Evolutionary conservation across 2,797 vertebrate genomes (phyloP).

Genomic region (Sus cebifrons): DNA sequence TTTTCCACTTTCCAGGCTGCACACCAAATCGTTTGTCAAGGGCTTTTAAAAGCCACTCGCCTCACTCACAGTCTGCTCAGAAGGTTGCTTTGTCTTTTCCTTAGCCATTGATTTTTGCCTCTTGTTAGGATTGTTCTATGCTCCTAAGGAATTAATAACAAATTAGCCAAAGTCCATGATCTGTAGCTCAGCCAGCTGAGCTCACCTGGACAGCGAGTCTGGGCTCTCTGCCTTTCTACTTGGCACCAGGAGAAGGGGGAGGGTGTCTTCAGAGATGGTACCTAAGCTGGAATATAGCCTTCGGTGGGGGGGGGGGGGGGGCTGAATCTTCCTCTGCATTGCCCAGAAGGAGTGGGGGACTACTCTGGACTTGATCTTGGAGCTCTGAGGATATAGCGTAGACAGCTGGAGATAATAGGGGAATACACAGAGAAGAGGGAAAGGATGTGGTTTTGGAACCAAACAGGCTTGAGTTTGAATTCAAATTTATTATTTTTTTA

Average conservation of each 20-base stretch:
- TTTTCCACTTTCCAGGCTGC: slow-evolving; percentile 21
- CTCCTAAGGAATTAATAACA: slow-evolving; percentile 77
- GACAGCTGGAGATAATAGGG: neutral
- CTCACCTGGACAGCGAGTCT: neutral
- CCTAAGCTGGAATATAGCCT: neutral
- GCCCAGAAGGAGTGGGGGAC: neutral
- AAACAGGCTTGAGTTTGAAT: slow-evolving; percentile 22
- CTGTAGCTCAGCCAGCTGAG: neutral
- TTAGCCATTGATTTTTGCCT: slow-evolving; percentile 77
- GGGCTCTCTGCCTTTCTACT: slow-evolving; percentile 19
- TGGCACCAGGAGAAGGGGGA: accelerated
- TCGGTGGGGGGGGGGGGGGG: too few species aligned
- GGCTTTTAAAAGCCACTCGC: slow-evolving; percentile 72
- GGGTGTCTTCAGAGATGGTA: too few species aligned
- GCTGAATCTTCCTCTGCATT: neutral
- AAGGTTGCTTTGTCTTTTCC: slow-evolving; percentile 73
- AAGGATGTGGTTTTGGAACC: neutral
- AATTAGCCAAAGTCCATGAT: slow-evolving; percentile 64
- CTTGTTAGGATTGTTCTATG: slow-evolving; percentile 64
- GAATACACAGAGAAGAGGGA: neutral
- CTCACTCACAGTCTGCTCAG: slow-evolving; percentile 61
- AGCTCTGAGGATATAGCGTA: neutral
- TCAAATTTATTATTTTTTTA: neutral
- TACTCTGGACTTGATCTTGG: neutral
- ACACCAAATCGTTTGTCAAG: slow-evolving; percentile 56